Conservation (phyloP, 2,888 invertebrate genomes). For the Capitulum mitella region DNA sequence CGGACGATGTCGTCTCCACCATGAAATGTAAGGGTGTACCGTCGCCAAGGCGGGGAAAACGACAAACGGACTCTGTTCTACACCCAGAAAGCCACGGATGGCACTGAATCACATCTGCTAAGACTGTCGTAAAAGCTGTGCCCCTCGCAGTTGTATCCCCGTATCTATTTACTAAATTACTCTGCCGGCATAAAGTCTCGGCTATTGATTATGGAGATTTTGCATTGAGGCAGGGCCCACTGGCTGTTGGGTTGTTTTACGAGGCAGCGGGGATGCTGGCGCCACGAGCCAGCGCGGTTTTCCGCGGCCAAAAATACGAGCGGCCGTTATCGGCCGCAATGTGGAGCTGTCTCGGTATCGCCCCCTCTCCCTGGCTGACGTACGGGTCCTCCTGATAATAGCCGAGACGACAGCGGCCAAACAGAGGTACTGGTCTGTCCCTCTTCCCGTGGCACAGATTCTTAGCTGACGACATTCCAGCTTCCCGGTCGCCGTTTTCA, state of each 20-base stretch:
- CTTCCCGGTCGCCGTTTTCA: too few relatives aligned
- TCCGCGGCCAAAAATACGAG: not conserved
- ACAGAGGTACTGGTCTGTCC: too few relatives aligned
- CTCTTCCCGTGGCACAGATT: too few relatives aligned
- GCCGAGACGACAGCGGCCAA: too few relatives aligned
- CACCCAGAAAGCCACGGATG: not conserved
- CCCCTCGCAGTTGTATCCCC: not conserved
- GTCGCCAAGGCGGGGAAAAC: too few relatives aligned
- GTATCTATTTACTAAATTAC: conserved; percentile 24
- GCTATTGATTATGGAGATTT: conserved; percentile 20
- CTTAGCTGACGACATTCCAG: too few relatives aligned
- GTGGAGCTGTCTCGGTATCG: too few relatives aligned
- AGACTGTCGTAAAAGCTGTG: not conserved
- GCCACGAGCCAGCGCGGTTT: not conserved
- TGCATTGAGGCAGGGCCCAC: conserved; percentile 15
- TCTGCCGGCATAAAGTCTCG: conserved; percentile 1
- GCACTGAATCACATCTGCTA: not conserved
- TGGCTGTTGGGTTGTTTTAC: conserved; percentile 12
- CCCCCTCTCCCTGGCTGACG: too few relatives aligned
- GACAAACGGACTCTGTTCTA: not conserved
- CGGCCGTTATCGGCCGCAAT: not conserved
- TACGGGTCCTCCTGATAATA: too few relatives aligned
- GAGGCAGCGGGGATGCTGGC: too few relatives aligned
- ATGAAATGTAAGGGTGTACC: too few relatives aligned
- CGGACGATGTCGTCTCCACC: not conserved